A percentile compares a stretch with the other conserved stretches of the same genome.
These are phyloP conservation scores for Ancistrus triradiatus DNA, from an alignment of 2,113 vertebrate genomes.

Conservation along the genomic window DNA sequence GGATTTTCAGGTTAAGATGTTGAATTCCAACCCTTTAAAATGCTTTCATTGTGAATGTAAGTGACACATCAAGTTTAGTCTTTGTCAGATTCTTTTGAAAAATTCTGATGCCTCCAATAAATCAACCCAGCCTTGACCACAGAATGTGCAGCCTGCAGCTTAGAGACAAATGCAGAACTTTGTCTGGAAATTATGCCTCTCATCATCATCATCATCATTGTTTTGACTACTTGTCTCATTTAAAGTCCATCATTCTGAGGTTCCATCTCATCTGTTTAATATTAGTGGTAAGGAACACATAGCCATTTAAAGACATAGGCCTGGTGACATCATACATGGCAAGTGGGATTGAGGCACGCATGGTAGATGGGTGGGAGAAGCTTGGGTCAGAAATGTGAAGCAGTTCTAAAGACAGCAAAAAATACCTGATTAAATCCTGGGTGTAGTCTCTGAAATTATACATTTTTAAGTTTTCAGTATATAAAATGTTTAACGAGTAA, in stretches of 20 bases:
- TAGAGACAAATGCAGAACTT: conserved; percentile 40
- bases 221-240: conserved; percentile 76
- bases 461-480: background rate
- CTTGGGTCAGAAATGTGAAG: background rate
- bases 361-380: conserved; percentile 14
- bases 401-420: background rate
- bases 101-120: conserved; percentile 18
- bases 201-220: conserved; percentile 69
- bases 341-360: conserved; percentile 53
- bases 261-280: conserved; percentile 77
- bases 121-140: conserved; percentile 3
- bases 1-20: too few species aligned
- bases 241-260: conserved; percentile 72
- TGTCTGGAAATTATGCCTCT: conserved; percentile 64
- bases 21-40: too few species aligned
- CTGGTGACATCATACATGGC: conserved; percentile 73
- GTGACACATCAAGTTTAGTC: conserved; percentile 1
- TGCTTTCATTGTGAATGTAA: conserved; percentile 2
- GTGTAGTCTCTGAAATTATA: background rate
- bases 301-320: conserved; percentile 72
- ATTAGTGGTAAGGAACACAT: conserved; percentile 78
- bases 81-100: conserved; percentile 11
- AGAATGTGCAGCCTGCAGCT: conserved; percentile 11
- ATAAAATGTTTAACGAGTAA: too few species aligned
- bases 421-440: conserved; percentile 1